Conservation (phyloP, 2,113 vertebrate genomes). For the Tinamus guttatus region DNA sequence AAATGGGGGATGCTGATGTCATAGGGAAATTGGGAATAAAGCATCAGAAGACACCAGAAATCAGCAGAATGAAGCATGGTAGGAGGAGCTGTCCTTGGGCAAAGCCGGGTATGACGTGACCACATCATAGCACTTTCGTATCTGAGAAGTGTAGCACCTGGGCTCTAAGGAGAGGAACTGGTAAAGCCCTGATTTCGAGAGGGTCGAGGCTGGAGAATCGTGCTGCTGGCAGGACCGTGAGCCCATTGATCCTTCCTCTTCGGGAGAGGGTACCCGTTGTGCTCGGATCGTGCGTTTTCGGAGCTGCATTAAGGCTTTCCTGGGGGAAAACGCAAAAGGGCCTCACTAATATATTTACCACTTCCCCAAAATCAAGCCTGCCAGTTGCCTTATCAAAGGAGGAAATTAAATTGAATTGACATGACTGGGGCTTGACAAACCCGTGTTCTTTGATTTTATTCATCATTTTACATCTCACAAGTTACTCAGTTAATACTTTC, state of each 20-base stretch:
- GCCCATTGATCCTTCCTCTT: background rate
- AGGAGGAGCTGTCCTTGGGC: background rate
- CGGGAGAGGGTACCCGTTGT: background rate
- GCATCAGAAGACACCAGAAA: background rate
- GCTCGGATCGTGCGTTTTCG: background rate
- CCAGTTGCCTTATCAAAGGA: conserved; percentile 8
- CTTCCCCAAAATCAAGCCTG: background rate
- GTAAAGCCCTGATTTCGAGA: background rate
- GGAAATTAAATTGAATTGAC: conserved; percentile 12
- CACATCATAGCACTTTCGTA: background rate
- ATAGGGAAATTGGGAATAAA: background rate
- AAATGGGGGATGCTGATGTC: background rate
- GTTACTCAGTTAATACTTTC: conserved; percentile 35
- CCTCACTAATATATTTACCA: background rate
- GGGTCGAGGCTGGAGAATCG: background rate
- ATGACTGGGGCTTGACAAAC: conserved; percentile 15
- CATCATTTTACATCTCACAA: conserved; percentile 21
- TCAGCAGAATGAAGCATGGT: background rate
- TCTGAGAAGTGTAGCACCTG: background rate
- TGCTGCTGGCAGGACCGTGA: background rate
- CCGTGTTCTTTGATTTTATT: conserved; percentile 41
- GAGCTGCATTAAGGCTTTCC: background rate
- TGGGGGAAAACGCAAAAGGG: background rate
- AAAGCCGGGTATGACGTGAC: background rate
- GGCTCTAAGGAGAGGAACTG: background rate